These are phyloP conservation scores for Epinotia brunnichana DNA, from an alignment of 2,888 invertebrate genomes.

Conservation along the genomic window DNA sequence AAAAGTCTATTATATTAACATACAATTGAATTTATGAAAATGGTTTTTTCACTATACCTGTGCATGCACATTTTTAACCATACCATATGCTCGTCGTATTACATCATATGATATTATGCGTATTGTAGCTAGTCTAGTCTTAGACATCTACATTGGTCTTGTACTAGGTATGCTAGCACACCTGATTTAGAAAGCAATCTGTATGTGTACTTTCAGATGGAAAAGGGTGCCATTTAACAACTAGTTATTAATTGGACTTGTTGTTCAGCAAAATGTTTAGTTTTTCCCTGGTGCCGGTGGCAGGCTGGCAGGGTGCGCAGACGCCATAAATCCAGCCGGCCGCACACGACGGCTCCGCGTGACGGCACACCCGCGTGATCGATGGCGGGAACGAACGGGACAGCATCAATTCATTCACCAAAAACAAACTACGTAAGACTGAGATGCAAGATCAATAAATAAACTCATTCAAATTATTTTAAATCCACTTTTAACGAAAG, in stretches of 20 bases:
- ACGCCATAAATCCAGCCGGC: slow-evolving; percentile 81
- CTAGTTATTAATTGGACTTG: slow-evolving; percentile 52
- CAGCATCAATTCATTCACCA: slow-evolving; percentile 57
- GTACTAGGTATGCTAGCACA: too few relatives aligned
- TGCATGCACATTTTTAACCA: not conserved
- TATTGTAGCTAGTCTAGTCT: too few relatives aligned
- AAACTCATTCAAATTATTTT: slow-evolving; percentile 78
- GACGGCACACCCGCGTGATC: slow-evolving; percentile 83
- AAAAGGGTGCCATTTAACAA: slow-evolving; percentile 12
- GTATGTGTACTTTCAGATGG: not conserved
- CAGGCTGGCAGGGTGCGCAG: slow-evolving; percentile 70
- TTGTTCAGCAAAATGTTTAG: slow-evolving; percentile 58
- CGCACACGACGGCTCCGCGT: slow-evolving; percentile 83
- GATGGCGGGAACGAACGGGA: slow-evolving; percentile 74
- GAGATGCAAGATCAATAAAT: slow-evolving; percentile 72
- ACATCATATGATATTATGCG: not conserved
- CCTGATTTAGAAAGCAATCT: too few relatives aligned
- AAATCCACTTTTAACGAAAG: slow-evolving; percentile 76
- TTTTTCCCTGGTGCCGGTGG: slow-evolving; percentile 63
- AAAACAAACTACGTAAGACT: slow-evolving; percentile 57
- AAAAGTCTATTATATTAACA: too few relatives aligned
- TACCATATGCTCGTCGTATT: not conserved
- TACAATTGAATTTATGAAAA: too few relatives aligned
- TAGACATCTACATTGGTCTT: too few relatives aligned
- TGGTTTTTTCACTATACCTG: too few relatives aligned